phyloP scores from a whole-genome alignment of 1,140 invertebrate species.

The Drosophila willistoni region DNA sequence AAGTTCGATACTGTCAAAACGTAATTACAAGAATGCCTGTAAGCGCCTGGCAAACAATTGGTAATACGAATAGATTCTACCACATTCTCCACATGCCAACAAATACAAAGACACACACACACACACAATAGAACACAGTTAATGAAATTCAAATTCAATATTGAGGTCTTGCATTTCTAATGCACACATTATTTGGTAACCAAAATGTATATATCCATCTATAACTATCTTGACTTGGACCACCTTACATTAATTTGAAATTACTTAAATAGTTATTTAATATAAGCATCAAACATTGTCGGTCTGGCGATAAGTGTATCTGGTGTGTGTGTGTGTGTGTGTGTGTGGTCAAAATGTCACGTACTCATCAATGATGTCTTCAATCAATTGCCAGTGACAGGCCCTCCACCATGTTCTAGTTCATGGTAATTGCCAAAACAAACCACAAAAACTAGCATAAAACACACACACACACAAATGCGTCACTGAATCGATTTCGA shows the following conservation, averaged over 20 bases:
- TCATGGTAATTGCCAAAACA: conserved; percentile 59
- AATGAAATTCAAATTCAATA: conserved; percentile 64
- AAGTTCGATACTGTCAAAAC: background rate
- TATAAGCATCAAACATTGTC: conserved; percentile 40
- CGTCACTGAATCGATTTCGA: conserved; percentile 64
- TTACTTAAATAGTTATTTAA: conserved; percentile 71
- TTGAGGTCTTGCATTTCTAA: conserved; percentile 53
- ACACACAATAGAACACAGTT: conserved; percentile 12
- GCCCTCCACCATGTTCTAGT: conserved; percentile 11
- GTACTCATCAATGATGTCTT: conserved; percentile 53
- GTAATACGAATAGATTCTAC: background rate
- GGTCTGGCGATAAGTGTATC: conserved; percentile 43
- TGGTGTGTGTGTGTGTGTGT: conserved; percentile 17
- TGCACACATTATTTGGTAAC: conserved; percentile 36
- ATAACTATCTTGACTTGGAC: conserved; percentile 10
- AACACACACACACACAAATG: conserved; percentile 30
- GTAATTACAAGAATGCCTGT: background rate
- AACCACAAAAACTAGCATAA: conserved; percentile 66
- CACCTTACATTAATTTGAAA: conserved; percentile 49
- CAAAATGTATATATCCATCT: background rate
- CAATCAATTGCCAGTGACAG: conserved; percentile 41
- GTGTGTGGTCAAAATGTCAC: conserved; percentile 64
- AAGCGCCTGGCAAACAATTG: background rate
- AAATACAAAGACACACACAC: conserved; percentile 24
- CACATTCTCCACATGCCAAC: background rate